Evolutionary conservation across 2,113 vertebrate species (phyloP).

Genomic region (Nothocercus julius): DNA sequence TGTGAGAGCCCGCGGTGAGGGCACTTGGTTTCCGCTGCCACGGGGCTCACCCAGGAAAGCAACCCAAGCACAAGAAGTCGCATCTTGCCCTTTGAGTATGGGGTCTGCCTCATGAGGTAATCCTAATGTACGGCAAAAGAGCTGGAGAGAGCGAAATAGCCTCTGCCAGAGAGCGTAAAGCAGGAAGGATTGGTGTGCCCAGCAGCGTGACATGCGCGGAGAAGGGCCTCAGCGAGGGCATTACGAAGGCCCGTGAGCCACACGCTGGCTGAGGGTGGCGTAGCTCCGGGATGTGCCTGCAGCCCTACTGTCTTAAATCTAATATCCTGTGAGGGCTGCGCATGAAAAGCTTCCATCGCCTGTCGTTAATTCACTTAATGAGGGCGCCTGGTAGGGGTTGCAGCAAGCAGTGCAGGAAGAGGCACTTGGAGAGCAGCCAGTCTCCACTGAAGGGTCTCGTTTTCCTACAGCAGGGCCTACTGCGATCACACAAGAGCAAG

Average conservation of each 20-base stretch:
- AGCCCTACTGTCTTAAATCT: not conserved
- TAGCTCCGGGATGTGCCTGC: not conserved
- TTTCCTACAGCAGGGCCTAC: not conserved
- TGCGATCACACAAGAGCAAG: not conserved
- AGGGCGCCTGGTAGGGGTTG: not conserved
- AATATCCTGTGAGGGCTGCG: not conserved
- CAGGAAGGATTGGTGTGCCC: not conserved
- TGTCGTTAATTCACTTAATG: not conserved
- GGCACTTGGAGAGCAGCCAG: not conserved
- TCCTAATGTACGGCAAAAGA: not conserved
- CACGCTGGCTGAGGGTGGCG: not conserved
- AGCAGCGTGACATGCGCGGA: not conserved
- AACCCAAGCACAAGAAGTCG: not conserved
- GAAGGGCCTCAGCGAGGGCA: not conserved
- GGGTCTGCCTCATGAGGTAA: not conserved
- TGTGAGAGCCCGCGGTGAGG: not conserved
- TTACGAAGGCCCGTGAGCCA: not conserved
- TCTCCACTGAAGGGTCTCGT: not conserved
- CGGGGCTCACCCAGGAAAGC: accelerated
- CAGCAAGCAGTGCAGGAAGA: not conserved
- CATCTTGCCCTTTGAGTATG: not conserved
- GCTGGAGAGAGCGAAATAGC: not conserved
- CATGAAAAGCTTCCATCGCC: not conserved
- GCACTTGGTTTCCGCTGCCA: not conserved
- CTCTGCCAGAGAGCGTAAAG: not conserved